Evolutionary conservation across 2,888 invertebrate genomes (phyloP).

Genomic region (Pheosia gnoma): DNA sequence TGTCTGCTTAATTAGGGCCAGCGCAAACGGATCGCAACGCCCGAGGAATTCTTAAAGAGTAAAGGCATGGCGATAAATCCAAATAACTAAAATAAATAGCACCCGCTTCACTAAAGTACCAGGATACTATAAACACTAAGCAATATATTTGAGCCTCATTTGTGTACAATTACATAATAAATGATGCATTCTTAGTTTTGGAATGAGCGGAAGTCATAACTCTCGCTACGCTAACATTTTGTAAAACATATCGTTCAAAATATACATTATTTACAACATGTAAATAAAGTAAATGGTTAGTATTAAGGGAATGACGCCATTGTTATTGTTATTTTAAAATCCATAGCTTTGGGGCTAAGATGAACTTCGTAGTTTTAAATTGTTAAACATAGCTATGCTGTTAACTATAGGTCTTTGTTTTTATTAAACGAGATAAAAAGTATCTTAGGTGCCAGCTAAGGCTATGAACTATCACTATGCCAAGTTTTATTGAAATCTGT

Average conservation of each 20-base stretch:
- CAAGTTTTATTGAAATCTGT: no score
- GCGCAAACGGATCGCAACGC: no score
- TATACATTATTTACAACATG: neutral
- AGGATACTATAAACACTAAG: neutral
- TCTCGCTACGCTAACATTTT: neutral
- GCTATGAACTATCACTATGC: no score
- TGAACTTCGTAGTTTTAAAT: no score
- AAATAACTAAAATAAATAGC: neutral
- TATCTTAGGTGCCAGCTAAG: no score
- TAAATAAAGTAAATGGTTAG: no score
- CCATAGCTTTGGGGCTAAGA: neutral
- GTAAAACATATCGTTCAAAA: neutral
- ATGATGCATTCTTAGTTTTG: neutral
- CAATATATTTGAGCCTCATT: neutral
- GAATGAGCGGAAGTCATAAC: neutral
- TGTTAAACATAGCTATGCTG: no score
- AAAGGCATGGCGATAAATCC: no score
- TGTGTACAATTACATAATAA: neutral
- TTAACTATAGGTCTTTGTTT: no score
- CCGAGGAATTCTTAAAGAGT: no score
- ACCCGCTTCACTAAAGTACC: neutral
- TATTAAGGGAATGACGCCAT: conserved; percentile 18
- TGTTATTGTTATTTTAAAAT: conserved; percentile 7
- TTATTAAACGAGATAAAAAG: no score
- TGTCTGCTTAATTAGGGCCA: no score